phyloP scores from a whole-genome alignment of 1,140 invertebrate species.

The Trissolcus basalis region DNA sequence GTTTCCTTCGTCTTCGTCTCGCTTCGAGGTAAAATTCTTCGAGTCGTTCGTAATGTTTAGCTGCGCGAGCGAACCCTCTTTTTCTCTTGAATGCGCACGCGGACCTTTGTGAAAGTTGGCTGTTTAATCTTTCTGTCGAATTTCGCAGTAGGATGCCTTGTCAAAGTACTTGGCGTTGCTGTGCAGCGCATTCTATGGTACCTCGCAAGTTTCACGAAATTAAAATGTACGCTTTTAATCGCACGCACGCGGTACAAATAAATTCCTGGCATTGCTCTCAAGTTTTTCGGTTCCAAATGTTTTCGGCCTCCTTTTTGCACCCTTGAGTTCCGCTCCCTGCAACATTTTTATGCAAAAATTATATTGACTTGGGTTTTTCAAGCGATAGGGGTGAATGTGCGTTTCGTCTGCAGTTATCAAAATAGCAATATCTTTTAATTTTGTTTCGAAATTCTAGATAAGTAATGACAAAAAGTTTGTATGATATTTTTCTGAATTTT shows the following conservation, averaged over 20 bases:
- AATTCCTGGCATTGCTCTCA: conserved; percentile 43
- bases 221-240: conserved; percentile 58
- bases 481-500: too few species aligned
- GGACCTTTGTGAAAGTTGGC: conserved; percentile 52
- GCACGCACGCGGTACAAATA: conserved; percentile 28
- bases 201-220: conserved; percentile 55
- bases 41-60: conserved; percentile 52
- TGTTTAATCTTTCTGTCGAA: conserved; percentile 60
- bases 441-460: too few species aligned
- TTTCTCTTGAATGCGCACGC: conserved; percentile 40
- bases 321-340: too few species aligned
- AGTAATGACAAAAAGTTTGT: too few species aligned
- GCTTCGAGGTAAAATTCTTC: conserved; percentile 67
- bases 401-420: too few species aligned
- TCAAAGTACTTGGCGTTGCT: conserved; percentile 59
- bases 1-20: conserved; percentile 21
- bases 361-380: too few species aligned
- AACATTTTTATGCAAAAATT: too few species aligned
- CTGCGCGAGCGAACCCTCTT: conserved; percentile 38
- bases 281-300: conserved; percentile 20
- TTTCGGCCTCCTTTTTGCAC: not conserved
- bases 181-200: conserved; percentile 55
- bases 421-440: too few species aligned
- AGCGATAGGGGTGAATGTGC: too few species aligned
- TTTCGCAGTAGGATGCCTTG: conserved; percentile 56